Percentiles rank a stretch among this genome's conserved stretches.
These are phyloP conservation scores for Homarus americanus DNA, from an alignment of 1,140 invertebrate genomes.

Conservation along the genomic window DNA sequence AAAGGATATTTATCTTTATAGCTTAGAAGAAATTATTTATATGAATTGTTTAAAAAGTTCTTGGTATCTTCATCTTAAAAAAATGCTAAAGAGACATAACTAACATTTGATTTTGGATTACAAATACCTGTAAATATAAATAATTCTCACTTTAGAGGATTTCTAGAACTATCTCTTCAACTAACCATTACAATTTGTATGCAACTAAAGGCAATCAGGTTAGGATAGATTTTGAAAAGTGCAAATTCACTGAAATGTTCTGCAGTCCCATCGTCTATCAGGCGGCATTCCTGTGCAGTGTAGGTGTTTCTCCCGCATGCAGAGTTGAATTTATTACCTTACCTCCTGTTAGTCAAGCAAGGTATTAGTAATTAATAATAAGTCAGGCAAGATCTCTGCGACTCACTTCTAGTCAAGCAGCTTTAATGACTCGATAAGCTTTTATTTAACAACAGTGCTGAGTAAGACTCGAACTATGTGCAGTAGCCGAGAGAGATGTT, in stretches of 20 bases:
- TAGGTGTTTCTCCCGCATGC: not conserved
- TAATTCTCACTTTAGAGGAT: too few species aligned
- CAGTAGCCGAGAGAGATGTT: conserved; percentile 2
- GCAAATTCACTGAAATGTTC: not conserved
- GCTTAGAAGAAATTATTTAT: too few species aligned
- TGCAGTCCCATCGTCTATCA: not conserved
- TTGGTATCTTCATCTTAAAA: too few species aligned
- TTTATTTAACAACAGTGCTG: conserved; percentile 1
- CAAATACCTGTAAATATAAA: too few species aligned
- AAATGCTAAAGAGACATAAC: too few species aligned
- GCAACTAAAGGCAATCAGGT: not conserved
- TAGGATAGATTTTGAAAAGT: not conserved
- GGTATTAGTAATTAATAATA: not conserved
- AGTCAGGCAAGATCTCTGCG: not conserved
- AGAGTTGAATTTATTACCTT: not conserved
- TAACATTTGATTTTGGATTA: too few species aligned
- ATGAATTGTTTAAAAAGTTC: too few species aligned
- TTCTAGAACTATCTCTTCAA: not conserved
- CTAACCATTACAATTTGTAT: not conserved
- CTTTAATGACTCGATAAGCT: not conserved
- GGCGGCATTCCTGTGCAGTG: not conserved
- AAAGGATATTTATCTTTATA: too few species aligned
- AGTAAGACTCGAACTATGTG: conserved; percentile 15
- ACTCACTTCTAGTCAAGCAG: conserved; percentile 25
- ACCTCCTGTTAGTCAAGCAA: conserved; percentile 1